Conservation (phyloP, 2,888 invertebrate species). For the Lydus trimaculatus region DNA sequence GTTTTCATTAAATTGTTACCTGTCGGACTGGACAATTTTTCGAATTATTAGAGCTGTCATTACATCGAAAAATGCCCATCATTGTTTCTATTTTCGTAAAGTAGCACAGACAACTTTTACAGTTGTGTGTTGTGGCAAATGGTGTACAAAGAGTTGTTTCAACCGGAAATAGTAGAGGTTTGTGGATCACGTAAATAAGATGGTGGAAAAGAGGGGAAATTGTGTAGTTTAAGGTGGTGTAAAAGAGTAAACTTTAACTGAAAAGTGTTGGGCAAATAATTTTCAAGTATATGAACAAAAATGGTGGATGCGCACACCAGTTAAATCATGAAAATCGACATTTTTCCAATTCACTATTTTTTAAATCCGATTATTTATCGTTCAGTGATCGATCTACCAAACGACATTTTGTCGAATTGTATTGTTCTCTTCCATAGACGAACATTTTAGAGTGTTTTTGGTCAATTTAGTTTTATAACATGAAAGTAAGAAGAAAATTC, state of each 20-base stretch:
- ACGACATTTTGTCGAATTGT: neutral
- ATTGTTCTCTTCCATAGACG: neutral
- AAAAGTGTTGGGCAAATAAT: no score
- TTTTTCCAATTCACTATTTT: neutral
- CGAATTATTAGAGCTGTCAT: neutral
- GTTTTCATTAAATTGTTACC: neutral
- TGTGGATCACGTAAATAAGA: neutral
- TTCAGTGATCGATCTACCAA: neutral
- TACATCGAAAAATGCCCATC: neutral
- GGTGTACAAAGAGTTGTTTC: neutral
- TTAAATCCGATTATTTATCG: neutral
- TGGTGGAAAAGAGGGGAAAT: neutral
- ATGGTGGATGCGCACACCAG: neutral
- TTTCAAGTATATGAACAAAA: neutral
- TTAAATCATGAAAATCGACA: neutral
- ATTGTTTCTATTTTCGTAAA: neutral
- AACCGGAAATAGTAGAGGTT: neutral
- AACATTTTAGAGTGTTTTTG: neutral
- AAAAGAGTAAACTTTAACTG: neutral
- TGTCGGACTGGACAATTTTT: neutral
- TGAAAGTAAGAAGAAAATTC: neutral
- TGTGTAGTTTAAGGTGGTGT: neutral
- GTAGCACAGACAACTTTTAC: neutral
- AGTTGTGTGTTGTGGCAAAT: neutral
- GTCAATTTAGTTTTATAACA: constrained; percentile 5